Base-by-base conservation (phyloP, 2,888 invertebrate species). In the Antheraea assamensis region DNA sequence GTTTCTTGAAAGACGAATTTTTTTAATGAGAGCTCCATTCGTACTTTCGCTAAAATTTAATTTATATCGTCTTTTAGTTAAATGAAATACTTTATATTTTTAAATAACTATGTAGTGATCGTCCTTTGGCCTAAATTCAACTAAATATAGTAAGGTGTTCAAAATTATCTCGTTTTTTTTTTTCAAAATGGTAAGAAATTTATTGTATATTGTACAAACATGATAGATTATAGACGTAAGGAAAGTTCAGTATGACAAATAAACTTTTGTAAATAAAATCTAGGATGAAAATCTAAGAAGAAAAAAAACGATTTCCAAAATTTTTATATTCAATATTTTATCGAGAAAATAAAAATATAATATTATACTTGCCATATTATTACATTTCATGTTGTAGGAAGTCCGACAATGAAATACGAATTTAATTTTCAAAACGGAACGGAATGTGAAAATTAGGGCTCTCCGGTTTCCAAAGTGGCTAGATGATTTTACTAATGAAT, bases 401-500 rank as follows among this genome's bases (percentile, higher is more conserved):
- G 68, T 78, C 76, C 72, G 75, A 78, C 77, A 79, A 77, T 78
- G 74, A 79, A 80, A 76, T 77, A 75, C 76, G 75, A 77, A 79
- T 76, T 78, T 75, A 71, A 72, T 77, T 71, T 52, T 71, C n/a
- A 75, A 77, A 76, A 76, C 74, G 75, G 76, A 71, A 77, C 78
- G 76, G 75, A 68, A 78, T 76, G 76, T 75, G 78, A 80, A 79
- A 81, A 80, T 80, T 81, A 78, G 77, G 10, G 66, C 78, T 73
- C 77, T 74, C 78, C 72, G 76, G 76, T 72, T 78, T 79, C 76
- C 74, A 80, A 81, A 84, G 77, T 78, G 78, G 77, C 76, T 79
- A 79, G 81, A 68, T 82, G 82, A 83, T 84, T 84, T 85, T 81
- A 77, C 78, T 80, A 81, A 84, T 85, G 82, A 84, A 85, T 84